Base-by-base conservation (phyloP, 2,113 vertebrate genomes). In the Ondatra zibethicus region DNA sequence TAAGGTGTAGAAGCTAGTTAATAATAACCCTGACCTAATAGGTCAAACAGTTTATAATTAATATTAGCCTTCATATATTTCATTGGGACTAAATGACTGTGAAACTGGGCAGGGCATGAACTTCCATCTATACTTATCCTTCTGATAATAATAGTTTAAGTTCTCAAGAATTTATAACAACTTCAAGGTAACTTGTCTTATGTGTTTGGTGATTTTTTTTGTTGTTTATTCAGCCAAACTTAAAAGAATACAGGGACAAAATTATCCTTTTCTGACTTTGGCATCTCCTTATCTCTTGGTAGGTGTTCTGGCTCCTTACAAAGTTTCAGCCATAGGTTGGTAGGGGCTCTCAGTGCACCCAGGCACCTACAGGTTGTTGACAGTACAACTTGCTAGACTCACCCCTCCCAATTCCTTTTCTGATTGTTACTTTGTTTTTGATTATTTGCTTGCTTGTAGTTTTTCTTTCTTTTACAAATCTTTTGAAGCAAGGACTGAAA, bases 291-390 rank as follows among this genome's bases (percentile, higher is more conserved):
- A 29, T 8, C 10, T 47, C 31, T 91, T 80, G 27, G 29, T 1
- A 42, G 23, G 16, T 31, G 0, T 5, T 13, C 36, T 36, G 6
- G 6, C 33, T 14, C 27, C 4, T 91, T 27, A 52, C 2, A 11
- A 0, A 29, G 11, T 19, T 12, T 27, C 31, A 39, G 2, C 1
- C 0, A 8, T n/a, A n/a, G 3, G 17, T 14, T 65, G 29, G 45
- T 27, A 82, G 33, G 0, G 45, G 36, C 14, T 17, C 16, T 5
- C 1, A 2, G 5, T 2, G 4, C 0, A 21, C 66, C 7, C 27
- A 50, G 52, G 12, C 1, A 82, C 0, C 36, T 33, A 21, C 0
- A 39, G 7, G 9, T 25, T 63, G 8, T 61, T 76, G 25, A 17
- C 0, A 68, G 6, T 5, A 78, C 25, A 36, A 6, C 1, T 93